Conservation (phyloP, 2,113 vertebrate species). For the Corythornis cristatus region DNA sequence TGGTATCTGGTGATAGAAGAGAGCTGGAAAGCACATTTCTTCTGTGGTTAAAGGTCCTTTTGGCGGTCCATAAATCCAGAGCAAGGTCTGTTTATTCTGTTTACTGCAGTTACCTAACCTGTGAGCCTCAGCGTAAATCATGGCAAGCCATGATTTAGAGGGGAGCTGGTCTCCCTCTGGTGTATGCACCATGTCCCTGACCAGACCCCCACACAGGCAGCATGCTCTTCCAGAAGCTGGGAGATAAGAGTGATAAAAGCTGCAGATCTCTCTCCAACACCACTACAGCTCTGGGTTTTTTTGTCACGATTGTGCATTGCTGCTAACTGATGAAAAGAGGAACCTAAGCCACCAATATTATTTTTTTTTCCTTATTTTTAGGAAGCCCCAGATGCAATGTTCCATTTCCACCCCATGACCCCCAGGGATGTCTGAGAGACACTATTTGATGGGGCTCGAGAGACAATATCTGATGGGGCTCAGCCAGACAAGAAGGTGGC, state of each 20-base stretch:
- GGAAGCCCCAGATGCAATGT: background rate
- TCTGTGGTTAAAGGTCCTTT: slow-evolving; percentile 69
- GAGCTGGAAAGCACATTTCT: slow-evolving; percentile 44
- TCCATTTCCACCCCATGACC: background rate
- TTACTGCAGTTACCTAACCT: slow-evolving; percentile 78
- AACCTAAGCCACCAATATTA: rapidly evolving
- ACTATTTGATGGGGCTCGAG: background rate
- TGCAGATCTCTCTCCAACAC: background rate
- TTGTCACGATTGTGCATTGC: background rate
- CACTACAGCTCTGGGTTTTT: background rate
- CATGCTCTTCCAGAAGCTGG: slow-evolving; percentile 25
- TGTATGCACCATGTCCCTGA: slow-evolving; percentile 15
- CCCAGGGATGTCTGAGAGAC: background rate
- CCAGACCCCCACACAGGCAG: slow-evolving; percentile 49
- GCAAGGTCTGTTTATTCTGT: slow-evolving; percentile 75
- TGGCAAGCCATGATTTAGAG: slow-evolving; percentile 64
- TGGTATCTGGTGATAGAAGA: slow-evolving; percentile 44
- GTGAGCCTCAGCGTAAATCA: slow-evolving; percentile 74
- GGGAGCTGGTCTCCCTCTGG: slow-evolving; percentile 21
- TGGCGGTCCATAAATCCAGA: slow-evolving; percentile 76
- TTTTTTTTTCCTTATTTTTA: background rate
- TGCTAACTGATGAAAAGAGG: background rate
- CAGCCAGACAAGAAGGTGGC: slow-evolving; percentile 16
- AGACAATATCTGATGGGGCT: background rate
- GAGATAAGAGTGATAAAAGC: slow-evolving; percentile 57